These are phyloP conservation scores for Zaprionus camerounensis DNA, from an alignment of 1,140 invertebrate genomes.

Conservation along the genomic window DNA sequence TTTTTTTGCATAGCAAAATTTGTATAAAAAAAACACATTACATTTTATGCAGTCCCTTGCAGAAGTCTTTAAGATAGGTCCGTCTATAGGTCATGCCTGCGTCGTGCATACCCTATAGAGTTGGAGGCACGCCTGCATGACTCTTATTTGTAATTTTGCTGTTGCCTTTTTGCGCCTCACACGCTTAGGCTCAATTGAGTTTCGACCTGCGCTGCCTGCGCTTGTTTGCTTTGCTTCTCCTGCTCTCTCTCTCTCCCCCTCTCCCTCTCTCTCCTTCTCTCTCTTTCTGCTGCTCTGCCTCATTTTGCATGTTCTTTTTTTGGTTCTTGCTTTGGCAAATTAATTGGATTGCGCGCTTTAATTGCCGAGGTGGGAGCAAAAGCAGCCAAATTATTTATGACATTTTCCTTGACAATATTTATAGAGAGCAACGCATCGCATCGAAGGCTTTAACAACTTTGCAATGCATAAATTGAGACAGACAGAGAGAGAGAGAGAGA, in stretches of 20 bases:
- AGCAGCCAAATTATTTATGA: constrained; percentile 58
- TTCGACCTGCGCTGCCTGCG: constrained; percentile 35
- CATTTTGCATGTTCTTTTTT: constrained; percentile 6
- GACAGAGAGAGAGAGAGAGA: neutral
- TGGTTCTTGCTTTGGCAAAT: constrained; percentile 39
- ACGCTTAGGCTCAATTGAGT: constrained; percentile 58
- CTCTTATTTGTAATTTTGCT: constrained; percentile 40
- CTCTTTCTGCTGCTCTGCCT: constrained; percentile 1
- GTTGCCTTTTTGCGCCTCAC: constrained; percentile 35
- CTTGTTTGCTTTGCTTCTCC: neutral
- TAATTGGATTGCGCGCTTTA: constrained; percentile 68
- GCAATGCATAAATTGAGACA: neutral
- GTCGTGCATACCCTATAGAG: neutral
- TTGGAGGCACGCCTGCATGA: constrained; percentile 7
- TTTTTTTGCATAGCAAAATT: neutral
- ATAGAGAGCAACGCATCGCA: neutral
- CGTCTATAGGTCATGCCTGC: neutral
- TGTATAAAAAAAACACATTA: neutral
- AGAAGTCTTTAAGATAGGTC: neutral
- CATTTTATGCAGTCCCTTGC: no score
- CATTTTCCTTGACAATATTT: constrained; percentile 32
- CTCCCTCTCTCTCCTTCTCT: neutral
- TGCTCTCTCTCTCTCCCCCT: neutral
- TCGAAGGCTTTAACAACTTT: neutral
- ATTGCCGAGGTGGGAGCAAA: constrained; percentile 53